phyloP scores from a whole-genome alignment of 2,888 invertebrate genomes.

The Cosmia pyralina region DNA sequence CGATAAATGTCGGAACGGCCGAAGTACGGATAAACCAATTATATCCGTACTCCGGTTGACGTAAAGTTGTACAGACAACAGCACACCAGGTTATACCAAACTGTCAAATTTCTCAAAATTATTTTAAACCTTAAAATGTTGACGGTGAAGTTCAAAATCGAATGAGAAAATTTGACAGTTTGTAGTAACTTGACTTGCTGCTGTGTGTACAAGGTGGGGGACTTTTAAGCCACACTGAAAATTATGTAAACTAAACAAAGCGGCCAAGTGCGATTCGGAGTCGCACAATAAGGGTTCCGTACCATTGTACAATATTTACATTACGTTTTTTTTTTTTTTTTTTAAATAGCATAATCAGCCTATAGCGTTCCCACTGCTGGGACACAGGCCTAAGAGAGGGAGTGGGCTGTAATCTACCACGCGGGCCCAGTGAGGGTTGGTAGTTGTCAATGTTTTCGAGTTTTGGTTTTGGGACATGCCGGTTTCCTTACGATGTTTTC shows the following conservation, averaged over 20 bases:
- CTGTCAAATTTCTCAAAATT: too few species aligned
- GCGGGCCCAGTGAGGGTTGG: background rate
- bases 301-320: too few species aligned
- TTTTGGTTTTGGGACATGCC: background rate
- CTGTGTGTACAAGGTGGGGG: too few species aligned
- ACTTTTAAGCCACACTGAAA: background rate
- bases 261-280: too few species aligned
- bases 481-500: background rate
- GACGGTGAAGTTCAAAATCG: too few species aligned
- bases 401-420: background rate
- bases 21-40: constrained; percentile 56
- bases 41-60: constrained; percentile 26
- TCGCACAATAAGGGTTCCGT: too few species aligned
- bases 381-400: background rate
- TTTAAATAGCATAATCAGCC: background rate
- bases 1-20: constrained; percentile 48
- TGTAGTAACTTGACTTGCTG: too few species aligned
- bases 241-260: background rate
- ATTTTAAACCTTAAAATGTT: too few species aligned
- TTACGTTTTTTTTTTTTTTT: too few species aligned
- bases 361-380: background rate
- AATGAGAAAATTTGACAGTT: too few species aligned
- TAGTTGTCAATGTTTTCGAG: background rate
- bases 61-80: constrained; percentile 20
- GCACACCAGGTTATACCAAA: too few species aligned